Conservation (phyloP, 2,797 vertebrate species). For the Petrocephalus sullivani region DNA sequence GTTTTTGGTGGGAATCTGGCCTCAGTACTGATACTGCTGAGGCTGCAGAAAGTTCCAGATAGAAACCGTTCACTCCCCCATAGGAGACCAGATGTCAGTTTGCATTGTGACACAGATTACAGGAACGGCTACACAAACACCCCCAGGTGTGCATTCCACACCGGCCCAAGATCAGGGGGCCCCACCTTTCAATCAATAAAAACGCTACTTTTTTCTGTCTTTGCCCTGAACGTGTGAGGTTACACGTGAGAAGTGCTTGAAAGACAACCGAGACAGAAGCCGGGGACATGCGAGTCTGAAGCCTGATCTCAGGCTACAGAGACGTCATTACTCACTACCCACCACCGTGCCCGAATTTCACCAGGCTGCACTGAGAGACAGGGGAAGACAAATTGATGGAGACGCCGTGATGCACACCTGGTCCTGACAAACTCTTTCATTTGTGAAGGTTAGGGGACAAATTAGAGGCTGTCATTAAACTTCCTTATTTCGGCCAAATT, state of each 20-base stretch:
- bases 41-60: neutral
- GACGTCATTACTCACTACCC: neutral
- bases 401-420: constrained; percentile 52
- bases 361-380: neutral
- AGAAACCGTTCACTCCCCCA: constrained; percentile 38
- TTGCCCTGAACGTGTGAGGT: constrained; percentile 21
- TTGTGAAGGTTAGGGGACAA: constrained; percentile 52
- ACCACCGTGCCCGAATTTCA: neutral
- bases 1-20: neutral
- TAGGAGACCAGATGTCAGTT: constrained; percentile 54
- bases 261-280: neutral
- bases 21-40: constrained; percentile 28
- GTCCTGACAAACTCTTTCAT: constrained; percentile 57
- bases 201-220: neutral
- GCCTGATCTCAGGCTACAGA: neutral
- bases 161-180: constrained; percentile 40
- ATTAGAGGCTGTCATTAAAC: constrained; percentile 52
- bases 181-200: constrained; percentile 52
- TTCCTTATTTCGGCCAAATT: constrained; percentile 39
- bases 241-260: neutral
- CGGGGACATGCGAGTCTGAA: neutral
- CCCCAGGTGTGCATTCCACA: constrained; percentile 68
- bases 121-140: constrained; percentile 57
- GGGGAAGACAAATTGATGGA: neutral
- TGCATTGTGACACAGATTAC: constrained; percentile 61